phyloP scores from a whole-genome alignment of 2,113 vertebrate species.

The Mesocricetus auratus region DNA sequence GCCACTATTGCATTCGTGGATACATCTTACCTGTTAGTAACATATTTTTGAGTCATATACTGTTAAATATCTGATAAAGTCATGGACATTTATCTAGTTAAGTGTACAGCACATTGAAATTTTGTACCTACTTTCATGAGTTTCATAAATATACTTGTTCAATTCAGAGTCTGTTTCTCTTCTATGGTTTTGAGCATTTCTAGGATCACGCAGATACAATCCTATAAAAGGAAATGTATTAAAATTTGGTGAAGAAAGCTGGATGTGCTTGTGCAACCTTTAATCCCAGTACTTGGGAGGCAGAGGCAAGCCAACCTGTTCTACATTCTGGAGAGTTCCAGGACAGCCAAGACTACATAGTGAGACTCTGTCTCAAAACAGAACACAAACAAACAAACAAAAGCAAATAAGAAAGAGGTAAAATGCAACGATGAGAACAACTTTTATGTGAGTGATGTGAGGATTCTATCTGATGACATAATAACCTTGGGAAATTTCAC shows the following conservation, averaged over 20 bases:
- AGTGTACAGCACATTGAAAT: not conserved
- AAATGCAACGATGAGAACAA: not conserved
- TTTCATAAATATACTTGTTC: not conserved
- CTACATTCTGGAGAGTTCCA: not conserved
- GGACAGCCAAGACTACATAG: too few relatives aligned
- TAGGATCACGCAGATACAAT: not conserved
- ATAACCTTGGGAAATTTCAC: not conserved
- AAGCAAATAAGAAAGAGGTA: not conserved
- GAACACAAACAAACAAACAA: not conserved
- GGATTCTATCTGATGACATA: not conserved
- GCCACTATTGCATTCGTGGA: not conserved
- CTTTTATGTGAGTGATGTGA: not conserved
- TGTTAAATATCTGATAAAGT: not conserved
- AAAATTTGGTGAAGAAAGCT: not conserved
- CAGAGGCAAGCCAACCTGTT: not conserved
- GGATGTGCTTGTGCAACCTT: not conserved
- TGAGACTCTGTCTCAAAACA: not conserved
- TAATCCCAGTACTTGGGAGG: not conserved
- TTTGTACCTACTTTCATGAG: constrained; percentile 1
- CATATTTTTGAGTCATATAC: not conserved
- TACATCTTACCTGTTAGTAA: not conserved
- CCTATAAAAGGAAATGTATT: not conserved
- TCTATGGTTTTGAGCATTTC: not conserved
- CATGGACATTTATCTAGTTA: not conserved
- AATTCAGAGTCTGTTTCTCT: not conserved